Evolutionary conservation across 2,113 vertebrate species (phyloP).

Genomic region (Indicator maculatus): DNA sequence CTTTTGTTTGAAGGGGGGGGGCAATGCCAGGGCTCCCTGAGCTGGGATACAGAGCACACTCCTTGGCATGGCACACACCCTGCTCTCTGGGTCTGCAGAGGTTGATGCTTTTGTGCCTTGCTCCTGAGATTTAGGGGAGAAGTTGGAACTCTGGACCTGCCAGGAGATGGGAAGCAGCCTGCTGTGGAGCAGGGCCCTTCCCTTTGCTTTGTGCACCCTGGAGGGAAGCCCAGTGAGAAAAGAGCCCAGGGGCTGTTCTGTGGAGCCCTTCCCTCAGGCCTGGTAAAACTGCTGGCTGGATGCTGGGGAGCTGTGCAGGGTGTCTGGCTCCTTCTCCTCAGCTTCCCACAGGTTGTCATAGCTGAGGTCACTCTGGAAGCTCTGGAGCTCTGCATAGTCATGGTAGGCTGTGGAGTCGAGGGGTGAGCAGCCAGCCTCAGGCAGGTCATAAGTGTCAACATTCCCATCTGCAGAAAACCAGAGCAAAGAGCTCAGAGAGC

Average conservation of each 20-base stretch:
- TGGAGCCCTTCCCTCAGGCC: not conserved
- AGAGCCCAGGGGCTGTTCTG: not conserved
- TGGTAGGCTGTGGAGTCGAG: not conserved
- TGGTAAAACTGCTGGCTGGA: not conserved
- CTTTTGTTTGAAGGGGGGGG: not conserved
- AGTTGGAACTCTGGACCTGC: not conserved
- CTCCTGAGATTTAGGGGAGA: not conserved
- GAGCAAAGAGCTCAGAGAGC: not conserved
- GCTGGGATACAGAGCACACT: accelerated
- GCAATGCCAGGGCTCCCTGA: not conserved
- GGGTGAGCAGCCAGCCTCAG: accelerated
- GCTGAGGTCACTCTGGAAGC: conserved; percentile 65
- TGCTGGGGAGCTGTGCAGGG: not conserved
- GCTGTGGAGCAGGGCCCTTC: not conserved
- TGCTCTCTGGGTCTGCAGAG: not conserved
- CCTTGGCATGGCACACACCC: not conserved
- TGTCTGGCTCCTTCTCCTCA: not conserved
- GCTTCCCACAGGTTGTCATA: conserved; percentile 71
- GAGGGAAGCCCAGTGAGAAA: not conserved
- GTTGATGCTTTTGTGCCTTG: not conserved
- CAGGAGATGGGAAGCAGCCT: not conserved
- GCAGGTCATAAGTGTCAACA: accelerated
- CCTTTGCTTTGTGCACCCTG: not conserved
- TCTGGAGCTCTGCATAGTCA: conserved; percentile 69
- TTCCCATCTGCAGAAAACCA: not conserved